Base-by-base conservation (phyloP, 2,113 vertebrate species). In the Nyctereutes procyonoides region DNA sequence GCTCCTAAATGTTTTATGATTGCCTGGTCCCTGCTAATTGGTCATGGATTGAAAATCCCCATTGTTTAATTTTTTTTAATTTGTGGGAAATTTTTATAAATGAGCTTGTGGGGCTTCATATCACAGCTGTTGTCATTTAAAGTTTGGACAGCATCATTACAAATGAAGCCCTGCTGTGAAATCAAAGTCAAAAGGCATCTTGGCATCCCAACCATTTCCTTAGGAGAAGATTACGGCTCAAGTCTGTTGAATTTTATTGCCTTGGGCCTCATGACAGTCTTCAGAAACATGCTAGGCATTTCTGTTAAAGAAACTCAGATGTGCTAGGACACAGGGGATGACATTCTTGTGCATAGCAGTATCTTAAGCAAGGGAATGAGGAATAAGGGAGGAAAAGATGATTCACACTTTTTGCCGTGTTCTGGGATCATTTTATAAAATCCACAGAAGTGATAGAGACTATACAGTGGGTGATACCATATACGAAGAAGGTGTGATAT, bases 151-250 rank as follows among this genome's bases (percentile, higher is more conserved):
- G 98, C 98, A 98, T 98, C 98, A 96, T 98, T 98, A 98, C 98
- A 98, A 98, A 98, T 98, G 99, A 98, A 99, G 98, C 98, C 99
- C 99, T 99, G 99, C 99, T 99, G 99, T 99, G 99, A 99, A 99
- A 98, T 99, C 98, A 98, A 98, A 99, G 98, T 99, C 99, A 98
- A 98, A 98, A 99, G 99, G 98, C 99, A 99, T 99, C 99, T 99
- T 99, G 99, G 99, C 99, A 99, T 99, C 98, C 99, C 99, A 99
- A 99, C 99, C 99, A 99, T 99, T 99, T 99, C 99, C 99, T 99
- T 99, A 98, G 98, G 98, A 99, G 99, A 99, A 99, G 99, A 99
- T 99, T 99, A 99, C 99, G 99, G 99, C 99, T 98, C 98, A 98
- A 99, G 98, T 99, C 99, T 98, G 99, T 99, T 99, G 99, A 99